Conservation (phyloP, 2,113 vertebrate genomes). For the Platichthys flesus region DNA sequence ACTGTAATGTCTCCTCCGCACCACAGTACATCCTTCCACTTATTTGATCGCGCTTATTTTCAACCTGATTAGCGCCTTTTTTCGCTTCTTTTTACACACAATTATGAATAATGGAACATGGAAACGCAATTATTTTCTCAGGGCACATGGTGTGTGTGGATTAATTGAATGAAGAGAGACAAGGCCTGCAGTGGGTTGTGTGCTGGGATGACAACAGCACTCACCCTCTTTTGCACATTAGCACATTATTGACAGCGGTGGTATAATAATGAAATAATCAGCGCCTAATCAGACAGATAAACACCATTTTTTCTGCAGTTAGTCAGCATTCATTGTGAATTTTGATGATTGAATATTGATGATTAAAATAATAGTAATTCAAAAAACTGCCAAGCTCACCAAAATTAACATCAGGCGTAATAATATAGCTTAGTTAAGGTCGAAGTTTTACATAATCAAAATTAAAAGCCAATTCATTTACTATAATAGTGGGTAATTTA, state of each 20-base stretch:
- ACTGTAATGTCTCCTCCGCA: conserved; percentile 51
- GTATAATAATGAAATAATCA: conserved; percentile 30
- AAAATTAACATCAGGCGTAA: conserved; percentile 15
- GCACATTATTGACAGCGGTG: conserved; percentile 21
- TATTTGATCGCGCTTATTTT: conserved; percentile 49
- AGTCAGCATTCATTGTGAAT: not conserved
- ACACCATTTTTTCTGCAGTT: not conserved
- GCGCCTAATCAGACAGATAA: conserved; percentile 20
- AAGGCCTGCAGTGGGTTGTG: conserved; percentile 8
- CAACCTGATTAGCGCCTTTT: conserved; percentile 32
- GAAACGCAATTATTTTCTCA: conserved; percentile 50
- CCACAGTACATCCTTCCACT: conserved; percentile 22
- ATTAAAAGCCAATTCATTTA: conserved; percentile 31
- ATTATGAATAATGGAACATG: conserved; percentile 55
- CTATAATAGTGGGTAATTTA: conserved; percentile 31
- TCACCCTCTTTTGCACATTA: not conserved
- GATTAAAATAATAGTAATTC: conserved; percentile 11
- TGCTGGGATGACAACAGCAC: conserved; percentile 14
- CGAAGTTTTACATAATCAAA: conserved; percentile 28
- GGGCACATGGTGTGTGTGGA: conserved; percentile 23
- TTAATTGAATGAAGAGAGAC: conserved; percentile 37
- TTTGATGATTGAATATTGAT: not conserved
- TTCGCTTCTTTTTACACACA: conserved; percentile 18
- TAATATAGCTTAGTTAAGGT: conserved; percentile 16
- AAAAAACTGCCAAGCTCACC: not conserved